Evolutionary conservation across 2,888 invertebrate genomes (phyloP), one percentile per base, ranked within the genome.

Genomic region (Antheraea yamamai): DNA sequence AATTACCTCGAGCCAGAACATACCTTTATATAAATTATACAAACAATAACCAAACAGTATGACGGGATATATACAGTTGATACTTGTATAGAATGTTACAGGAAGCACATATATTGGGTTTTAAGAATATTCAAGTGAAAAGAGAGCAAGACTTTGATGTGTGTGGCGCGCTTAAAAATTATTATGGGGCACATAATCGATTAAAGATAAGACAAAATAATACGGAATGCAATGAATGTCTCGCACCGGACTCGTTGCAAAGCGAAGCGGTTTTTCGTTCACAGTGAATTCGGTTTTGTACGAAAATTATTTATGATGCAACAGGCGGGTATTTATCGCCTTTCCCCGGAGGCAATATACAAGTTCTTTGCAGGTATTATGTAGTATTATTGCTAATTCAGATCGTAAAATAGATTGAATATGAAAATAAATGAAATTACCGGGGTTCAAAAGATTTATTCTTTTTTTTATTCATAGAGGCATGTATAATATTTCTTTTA

Each of bases 281-380:
- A 64, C 4, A 64, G 6, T 23, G 64, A 39, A 35, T 35, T 68
- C 68, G 68, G 35, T 68, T 68, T 35, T 18, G 66, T 18, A 68
- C 18, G 18, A 68, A 68, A 30, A 68, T 66, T 66, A 66, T 68
- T 68, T 68, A 68, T 68, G 39, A 68, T 68, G 68, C 68, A 30
- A 39, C 20, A 68, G 4, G 68, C 39, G 30, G 26, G 30, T 6
- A 10, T 68, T 30, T 26, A 39, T 39, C 39, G 35, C 18, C 64
- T 68, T 68, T 20, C 39, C 39, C 68, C 20, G 68, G 20, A 35
- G 35, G 64, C 64, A 16, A 68, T 35, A 39, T 64, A 18, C 16
- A 39, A 35, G 35, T 68, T 68, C 35, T 68, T 35, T 68, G 26
- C n/a, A 35, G 23, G 7, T 23, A 35, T 30, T 68, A 39, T 35